phyloP scores from a whole-genome alignment of 2,113 vertebrate genomes.

The Ailuropoda melanoleuca region DNA sequence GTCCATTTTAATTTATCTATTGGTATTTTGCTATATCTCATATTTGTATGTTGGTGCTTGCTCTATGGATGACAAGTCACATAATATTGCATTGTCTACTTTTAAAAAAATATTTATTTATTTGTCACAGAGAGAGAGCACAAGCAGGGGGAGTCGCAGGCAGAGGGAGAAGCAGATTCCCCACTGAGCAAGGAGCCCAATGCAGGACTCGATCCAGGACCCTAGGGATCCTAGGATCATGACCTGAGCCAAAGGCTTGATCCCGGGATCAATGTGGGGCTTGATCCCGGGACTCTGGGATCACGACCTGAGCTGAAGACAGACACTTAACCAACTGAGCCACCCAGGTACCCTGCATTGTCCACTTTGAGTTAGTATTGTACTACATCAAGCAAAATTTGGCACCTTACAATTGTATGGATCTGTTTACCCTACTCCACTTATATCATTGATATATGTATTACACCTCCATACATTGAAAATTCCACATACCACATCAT shows the following conservation, averaged over 20 bases:
- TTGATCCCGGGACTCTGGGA: background rate
- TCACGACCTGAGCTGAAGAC: background rate
- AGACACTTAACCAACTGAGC: background rate
- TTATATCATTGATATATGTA: background rate
- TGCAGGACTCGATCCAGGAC: too few species aligned
- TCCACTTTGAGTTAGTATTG: background rate
- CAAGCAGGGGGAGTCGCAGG: too few species aligned
- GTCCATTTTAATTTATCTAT: background rate
- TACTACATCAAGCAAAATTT: background rate
- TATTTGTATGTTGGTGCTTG: conserved; percentile 9
- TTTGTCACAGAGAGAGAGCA: background rate
- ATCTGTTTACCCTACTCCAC: background rate
- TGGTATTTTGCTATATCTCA: background rate
- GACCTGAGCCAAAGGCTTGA: background rate
- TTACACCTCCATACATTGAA: background rate
- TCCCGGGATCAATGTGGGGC: background rate
- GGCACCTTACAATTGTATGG: background rate
- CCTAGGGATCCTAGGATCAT: too few species aligned
- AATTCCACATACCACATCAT: background rate
- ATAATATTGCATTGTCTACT: background rate
- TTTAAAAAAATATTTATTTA: background rate
- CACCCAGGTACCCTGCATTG: background rate
- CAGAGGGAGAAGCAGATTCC: too few species aligned
- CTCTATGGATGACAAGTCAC: background rate
- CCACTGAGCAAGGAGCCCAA: too few species aligned